Evolutionary conservation across 1,140 invertebrate genomes (phyloP).

Genomic region (Polypedilum pembai): DNA sequence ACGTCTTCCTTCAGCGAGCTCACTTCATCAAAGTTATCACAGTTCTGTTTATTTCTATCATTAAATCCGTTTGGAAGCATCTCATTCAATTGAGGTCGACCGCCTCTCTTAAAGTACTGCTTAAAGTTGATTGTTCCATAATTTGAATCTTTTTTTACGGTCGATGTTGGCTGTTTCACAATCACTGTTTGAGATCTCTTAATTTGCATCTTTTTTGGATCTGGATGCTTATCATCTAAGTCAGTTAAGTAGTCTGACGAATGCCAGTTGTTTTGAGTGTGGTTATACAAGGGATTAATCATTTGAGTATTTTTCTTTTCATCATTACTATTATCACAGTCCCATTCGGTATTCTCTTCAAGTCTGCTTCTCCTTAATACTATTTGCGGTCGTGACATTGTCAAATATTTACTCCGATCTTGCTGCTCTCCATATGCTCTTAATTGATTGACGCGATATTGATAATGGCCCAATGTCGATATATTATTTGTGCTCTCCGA

Average conservation of each 20-base stretch:
- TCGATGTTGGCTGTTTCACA: background rate
- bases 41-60: background rate
- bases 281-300: background rate
- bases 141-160: too few species aligned
- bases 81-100: background rate
- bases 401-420: conserved; percentile 51
- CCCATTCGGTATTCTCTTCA: conserved; percentile 43
- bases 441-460: conserved; percentile 52
- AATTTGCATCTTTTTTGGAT: background rate
- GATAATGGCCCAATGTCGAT: conserved; percentile 53
- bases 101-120: background rate
- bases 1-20: background rate
- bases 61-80: too few species aligned
- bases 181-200: conserved; percentile 29
- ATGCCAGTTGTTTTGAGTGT: background rate
- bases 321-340: conserved; percentile 44
- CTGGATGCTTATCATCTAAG: background rate
- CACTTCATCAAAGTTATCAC: background rate
- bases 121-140: background rate
- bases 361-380: conserved; percentile 45
- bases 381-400: conserved; percentile 48
- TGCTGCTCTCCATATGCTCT: conserved; percentile 38
- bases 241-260: conserved; percentile 33
- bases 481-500: conserved; percentile 45
- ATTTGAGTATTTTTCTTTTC: conserved; percentile 31